Percentiles rank a stretch among this genome's conserved stretches.
These are phyloP conservation scores for Anolis carolinensis DNA, from an alignment of 2,113 vertebrate genomes.

Conservation along the genomic window DNA sequence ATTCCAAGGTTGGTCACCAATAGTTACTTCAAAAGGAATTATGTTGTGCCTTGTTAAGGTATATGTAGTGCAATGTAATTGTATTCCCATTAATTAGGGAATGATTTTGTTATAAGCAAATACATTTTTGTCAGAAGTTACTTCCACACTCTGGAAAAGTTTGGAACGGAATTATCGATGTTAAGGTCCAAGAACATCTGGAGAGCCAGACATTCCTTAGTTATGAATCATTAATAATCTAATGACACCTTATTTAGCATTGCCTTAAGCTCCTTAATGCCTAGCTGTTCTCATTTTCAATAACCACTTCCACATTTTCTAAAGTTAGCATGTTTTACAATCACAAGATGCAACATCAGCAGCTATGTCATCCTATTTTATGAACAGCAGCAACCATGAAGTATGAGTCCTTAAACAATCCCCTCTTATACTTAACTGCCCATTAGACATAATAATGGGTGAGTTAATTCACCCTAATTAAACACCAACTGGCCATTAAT, in stretches of 20 bases:
- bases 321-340: background rate
- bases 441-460: conserved; percentile 29
- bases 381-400: conserved; percentile 17
- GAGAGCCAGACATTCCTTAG: too few species aligned
- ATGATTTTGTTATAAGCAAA: too few species aligned
- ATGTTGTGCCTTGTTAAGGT: too few species aligned
- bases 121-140: background rate
- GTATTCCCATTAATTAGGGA: too few species aligned
- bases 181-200: too few species aligned
- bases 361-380: background rate
- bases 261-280: background rate
- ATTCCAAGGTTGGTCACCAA: too few species aligned
- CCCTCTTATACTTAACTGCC: conserved; percentile 15
- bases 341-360: background rate
- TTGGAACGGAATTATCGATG: too few species aligned
- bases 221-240: background rate
- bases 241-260: background rate
- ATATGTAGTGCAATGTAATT: too few species aligned
- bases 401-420: conserved; percentile 13
- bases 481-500: conserved; percentile 10
- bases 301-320: background rate
- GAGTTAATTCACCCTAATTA: conserved; percentile 30
- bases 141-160: too few species aligned
- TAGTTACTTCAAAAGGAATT: too few species aligned
- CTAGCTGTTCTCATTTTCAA: conserved; percentile 4